Base-by-base conservation (phyloP, 2,797 vertebrate species). In the Petrocephalus schoutedeni region DNA sequence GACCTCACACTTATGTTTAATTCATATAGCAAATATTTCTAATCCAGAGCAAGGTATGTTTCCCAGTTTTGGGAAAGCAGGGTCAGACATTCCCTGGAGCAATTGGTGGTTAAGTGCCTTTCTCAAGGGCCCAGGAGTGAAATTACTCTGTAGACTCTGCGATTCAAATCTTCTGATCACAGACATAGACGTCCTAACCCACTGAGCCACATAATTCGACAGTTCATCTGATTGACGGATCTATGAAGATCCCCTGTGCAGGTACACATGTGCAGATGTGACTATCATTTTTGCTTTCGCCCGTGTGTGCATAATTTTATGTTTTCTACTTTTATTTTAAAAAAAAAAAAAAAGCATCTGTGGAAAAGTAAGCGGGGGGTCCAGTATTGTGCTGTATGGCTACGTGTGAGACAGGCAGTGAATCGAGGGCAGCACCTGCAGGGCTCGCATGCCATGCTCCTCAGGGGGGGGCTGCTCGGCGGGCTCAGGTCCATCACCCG, bases 381-480 rank as follows among this genome's bases (percentile, higher is more conserved):
- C 41, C 28, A 28, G 61, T 67, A 19, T 23, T 21, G 1, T 71
- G 64, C 64, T 71, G 12, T 14, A 71, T 8, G 64, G 4, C 64
- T 32, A 3, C 64, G 1, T 32, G 12, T 16, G 57, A 88, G 45
- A 16, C 74, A 41, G 74, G 32, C 74, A 41, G 74, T n/a, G 74
- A 8, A 16, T 19, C 14, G 6, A 8, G 58, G 23, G 21, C 28
- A 10, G 8, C 6, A 95, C 96, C 95, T 95, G 93, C 59, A 49
- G 64, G 89, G 90, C 86, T 94, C 91, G 86, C 91, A 92, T 41
- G 91, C 90, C 12, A 95, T 95, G 92, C 95, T 96, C 92, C 91
- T 93, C 59, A 95, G 93, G 90, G 92, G 92, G 53, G 95, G 95
- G 77, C 95, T 95, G 88, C 2, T 87, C 77, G 92, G 95, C 3